phyloP scores from a whole-genome alignment of 2,797 vertebrate species.

The Ara ararauna region DNA sequence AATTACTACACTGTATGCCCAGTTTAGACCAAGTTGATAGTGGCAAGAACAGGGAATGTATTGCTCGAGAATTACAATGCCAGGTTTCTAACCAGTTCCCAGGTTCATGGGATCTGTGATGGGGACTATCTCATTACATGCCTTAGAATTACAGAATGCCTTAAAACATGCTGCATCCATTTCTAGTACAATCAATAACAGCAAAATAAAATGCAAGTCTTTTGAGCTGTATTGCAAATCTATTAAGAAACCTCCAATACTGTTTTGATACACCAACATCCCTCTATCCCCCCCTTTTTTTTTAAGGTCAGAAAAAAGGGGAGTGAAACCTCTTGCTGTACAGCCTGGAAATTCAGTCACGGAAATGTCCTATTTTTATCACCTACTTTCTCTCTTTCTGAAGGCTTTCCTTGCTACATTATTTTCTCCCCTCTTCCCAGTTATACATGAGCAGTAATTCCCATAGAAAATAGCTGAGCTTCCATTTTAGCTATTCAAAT shows the following conservation, averaged over 20 bases:
- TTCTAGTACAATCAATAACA: neutral
- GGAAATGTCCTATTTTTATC: conserved; percentile 75
- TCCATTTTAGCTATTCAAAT: conserved; percentile 60
- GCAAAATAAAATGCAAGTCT: neutral
- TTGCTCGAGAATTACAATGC: neutral
- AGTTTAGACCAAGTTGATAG: neutral
- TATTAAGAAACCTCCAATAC: neutral
- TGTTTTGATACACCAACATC: neutral
- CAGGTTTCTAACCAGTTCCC: neutral
- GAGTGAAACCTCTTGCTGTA: conserved; percentile 53
- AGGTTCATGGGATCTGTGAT: neutral
- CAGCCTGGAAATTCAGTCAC: conserved; percentile 66
- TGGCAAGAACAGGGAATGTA: neutral
- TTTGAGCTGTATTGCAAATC: neutral
- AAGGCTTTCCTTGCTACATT: conserved; percentile 52
- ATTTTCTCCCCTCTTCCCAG: conserved; percentile 55
- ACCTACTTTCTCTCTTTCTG: conserved; percentile 70
- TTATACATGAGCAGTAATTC: conserved; percentile 59
- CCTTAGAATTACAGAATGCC: neutral
- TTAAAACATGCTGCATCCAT: neutral
- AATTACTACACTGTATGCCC: neutral
- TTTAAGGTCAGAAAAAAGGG: conserved; percentile 54
- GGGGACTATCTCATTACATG: neutral
- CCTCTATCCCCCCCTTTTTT: neutral
- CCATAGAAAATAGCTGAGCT: conserved; percentile 63